A percentile compares a stretch with the other conserved stretches of the same genome.
Conservation (phyloP, 2,888 invertebrate genomes). For the Altica lythri region DNA sequence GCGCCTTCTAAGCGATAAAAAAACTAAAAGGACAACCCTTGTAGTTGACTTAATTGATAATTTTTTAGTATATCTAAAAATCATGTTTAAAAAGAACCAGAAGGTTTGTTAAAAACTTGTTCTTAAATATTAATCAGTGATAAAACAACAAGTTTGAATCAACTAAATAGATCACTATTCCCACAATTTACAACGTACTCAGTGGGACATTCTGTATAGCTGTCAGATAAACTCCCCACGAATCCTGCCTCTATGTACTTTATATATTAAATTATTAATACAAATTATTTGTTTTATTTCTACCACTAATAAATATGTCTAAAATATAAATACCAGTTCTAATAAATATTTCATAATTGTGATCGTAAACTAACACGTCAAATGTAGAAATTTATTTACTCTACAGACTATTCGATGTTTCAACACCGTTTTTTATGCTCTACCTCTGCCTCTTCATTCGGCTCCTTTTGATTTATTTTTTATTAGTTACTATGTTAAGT, state of each 20-base stretch:
- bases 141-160: too few species aligned
- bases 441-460: conserved; percentile 26
- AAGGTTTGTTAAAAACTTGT: too few species aligned
- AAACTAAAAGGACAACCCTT: too few species aligned
- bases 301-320: conserved; percentile 57
- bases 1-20: too few species aligned
- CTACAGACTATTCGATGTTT: conserved; percentile 41
- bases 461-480: conserved; percentile 30
- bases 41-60: too few species aligned
- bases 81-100: too few species aligned
- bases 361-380: conserved; percentile 52
- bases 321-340: conserved; percentile 51
- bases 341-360: conserved; percentile 57
- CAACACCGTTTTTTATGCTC: conserved; percentile 39
- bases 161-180: too few species aligned
- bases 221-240: conserved; percentile 45
- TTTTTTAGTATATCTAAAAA: too few species aligned
- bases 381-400: conserved; percentile 44
- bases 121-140: too few species aligned
- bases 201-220: conserved; percentile 28
- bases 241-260: conserved; percentile 51
- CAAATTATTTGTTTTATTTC: conserved; percentile 56
- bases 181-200: too few species aligned
- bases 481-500: conserved; percentile 14
- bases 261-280: conserved; percentile 49